Base-by-base conservation (phyloP, 1,140 invertebrate species). In the Tigriopus japonicus region DNA sequence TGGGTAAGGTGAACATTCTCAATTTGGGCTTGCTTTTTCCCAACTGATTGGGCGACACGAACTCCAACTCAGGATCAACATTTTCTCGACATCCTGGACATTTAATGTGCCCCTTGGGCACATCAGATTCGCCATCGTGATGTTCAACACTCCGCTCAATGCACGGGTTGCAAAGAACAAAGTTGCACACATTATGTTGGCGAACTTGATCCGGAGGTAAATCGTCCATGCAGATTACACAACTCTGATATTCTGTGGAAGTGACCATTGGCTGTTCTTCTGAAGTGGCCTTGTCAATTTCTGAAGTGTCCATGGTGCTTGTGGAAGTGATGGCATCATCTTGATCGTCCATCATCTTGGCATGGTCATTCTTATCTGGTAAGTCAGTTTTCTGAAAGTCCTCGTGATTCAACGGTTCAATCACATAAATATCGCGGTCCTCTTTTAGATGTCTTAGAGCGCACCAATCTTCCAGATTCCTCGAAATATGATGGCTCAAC, bases 401-500 rank as follows among this genome's bases (percentile, higher is more conserved):
- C 28, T 35, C 28, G 28, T 35, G 28, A 35, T 35, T 35, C 28
- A 35, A 9, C 28, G 28, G 28, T n/a, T 59, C 56, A 15, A 60
- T 49, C 13, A 56, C 59, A 17, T 55, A 58, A 7, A 60, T 28
- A 6, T 55, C 13, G 1, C 45, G 23, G 17, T 62, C 62, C n/a
- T 62, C 42, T 17, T 62, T 42, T 2, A 62, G 24, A 59, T 49
- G 17, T 10, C 42, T 23, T 15, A 9, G n/a, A 28, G 7, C 62
- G 66, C 65, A 63, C 72, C 55, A 58, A n/a, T 58, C 55, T 5
- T 58, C 80, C 72, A 81, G 65, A 64, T 79, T 75, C 66, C 77
- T 77, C 12, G 78, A 74, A 66, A 83, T 77, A 65, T 81, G 78
- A 69, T 77, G 74, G 45, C 81, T 76, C 14, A 80, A 66, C 51